Base-by-base conservation (phyloP, 2,113 vertebrate species). In the Triplophysa tibetana region DNA sequence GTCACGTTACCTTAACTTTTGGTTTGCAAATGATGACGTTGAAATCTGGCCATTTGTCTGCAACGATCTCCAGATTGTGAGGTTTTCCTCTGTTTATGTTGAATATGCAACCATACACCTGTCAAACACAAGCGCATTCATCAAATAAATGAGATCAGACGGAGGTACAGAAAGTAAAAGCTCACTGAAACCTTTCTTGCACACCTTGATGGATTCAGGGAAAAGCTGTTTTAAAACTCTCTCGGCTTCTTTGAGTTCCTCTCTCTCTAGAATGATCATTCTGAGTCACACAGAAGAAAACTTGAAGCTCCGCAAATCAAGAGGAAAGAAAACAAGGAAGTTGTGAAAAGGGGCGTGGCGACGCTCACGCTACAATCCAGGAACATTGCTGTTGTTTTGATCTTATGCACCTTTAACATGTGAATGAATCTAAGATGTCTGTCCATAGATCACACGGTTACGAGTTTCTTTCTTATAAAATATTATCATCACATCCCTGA, bases 71-170 rank as follows among this genome's bases (percentile, higher is more conserved):
- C 65, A 75, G n/a, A 50, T 79, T 82, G 60, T 76, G 48, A 38
- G 80, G 77, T 66, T 70, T 84, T 3, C 77, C 80, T 76, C 83
- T 50, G 66, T 82, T 84, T 43, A 79, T 76, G 72, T 84, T 79
- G 70, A 75, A 79, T 23, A 84, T 50, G 13, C 66, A 82, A 65
- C 83, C 83, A 64, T 84, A 84, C 29, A 84, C 80, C 83, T 84
- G 43, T 17, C 2, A 78, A 38, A 69, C 43, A 63, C n/a, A 52
- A 33, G 45, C 7, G 0, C 26, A 29, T 29, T 29, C 2, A 29
- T 3, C 26, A 29, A 29, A 29, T 29, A 29, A 29, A 29, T 29
- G 26, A 3, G 26, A 2, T 2, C 29, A 29, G 29, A 29, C 29
- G 29, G 3, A 4, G 29, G 29, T 29, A 38, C 33, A 38, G 6